A percentile compares a stretch with the other conserved stretches of the same genome.
Conservation (phyloP, 2,113 vertebrate species). For the Aptenodytes forsteri region DNA sequence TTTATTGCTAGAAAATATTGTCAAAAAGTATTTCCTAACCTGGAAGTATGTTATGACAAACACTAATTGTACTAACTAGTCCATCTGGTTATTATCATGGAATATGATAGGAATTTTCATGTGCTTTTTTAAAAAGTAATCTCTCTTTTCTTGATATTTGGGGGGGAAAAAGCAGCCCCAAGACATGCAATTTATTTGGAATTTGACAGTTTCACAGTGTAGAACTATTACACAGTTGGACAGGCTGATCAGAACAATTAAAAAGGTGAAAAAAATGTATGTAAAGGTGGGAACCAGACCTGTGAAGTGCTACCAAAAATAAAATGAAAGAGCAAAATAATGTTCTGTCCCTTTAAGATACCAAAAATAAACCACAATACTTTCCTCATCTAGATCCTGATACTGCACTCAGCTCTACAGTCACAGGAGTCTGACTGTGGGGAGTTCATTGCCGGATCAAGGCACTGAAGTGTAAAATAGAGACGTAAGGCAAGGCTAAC, state of each 20-base stretch:
- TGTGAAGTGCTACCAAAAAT: neutral
- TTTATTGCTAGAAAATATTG: neutral
- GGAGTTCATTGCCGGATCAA: neutral
- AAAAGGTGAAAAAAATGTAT: neutral
- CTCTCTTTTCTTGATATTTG: neutral
- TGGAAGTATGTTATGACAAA: neutral
- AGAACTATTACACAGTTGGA: neutral
- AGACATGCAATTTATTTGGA: neutral
- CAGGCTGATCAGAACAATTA: neutral
- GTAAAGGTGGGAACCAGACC: neutral
- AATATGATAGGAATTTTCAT: neutral
- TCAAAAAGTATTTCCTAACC: neutral
- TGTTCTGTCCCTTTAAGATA: constrained; percentile 23
- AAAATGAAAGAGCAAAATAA: neutral
- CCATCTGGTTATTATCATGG: neutral
- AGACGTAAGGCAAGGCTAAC: constrained; percentile 41
- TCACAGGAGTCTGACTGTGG: constrained; percentile 21
- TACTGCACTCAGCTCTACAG: neutral
- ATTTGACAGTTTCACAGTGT: neutral
- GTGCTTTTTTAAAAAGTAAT: neutral
- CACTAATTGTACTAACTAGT: neutral
- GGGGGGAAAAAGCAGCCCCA: fast-evolving
- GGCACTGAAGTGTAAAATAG: constrained; percentile 45
- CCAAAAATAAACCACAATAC: constrained; percentile 32
- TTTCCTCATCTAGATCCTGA: neutral